Base-by-base conservation (phyloP, 2,113 vertebrate species). In the Vombatus ursinus region DNA sequence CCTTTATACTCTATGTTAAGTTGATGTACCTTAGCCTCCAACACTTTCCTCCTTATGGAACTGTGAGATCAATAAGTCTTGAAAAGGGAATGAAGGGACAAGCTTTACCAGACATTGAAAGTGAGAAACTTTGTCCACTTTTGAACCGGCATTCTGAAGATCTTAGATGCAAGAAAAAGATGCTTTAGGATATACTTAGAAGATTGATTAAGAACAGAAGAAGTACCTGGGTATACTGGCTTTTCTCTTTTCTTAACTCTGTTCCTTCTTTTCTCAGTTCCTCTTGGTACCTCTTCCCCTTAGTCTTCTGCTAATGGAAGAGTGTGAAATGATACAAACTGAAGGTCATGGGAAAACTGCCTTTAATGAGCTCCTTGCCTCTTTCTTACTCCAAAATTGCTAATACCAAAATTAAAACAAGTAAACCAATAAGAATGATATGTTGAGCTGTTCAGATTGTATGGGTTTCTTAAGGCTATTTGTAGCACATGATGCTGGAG, bases 301-400 rank as follows among this genome's bases (percentile, higher is more conserved):
- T 4, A 50, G 8, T 50, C 4, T 54, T 54, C 22, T 93, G 14
- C 14, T 24, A 28, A 49, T 68, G 19, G 47, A 44, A 31, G 52
- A 14, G 14, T 44, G 44, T 14, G 52, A 93, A 93, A 26, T 53
- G 91, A 91, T 89, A 84, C n/a, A 1, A 95, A 48, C 52, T 49
- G 84, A 49, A 91, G 9, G 57, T 68, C 50, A 90, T 93, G 44
- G 48, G 48, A 89, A n/a, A 47, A 44, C 24, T 52, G 0, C 25
- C 92, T 93, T 53, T 0, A 1, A 57, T 31, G 48, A 94, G 26
- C 3, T 52, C 2, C 47, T 93, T 6, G 53, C 0, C 50, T 93
- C 11, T 11, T 48, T 90, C 31, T 92, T 92, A 93, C 90, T 93
- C 37, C 28, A 90, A 95, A 95, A 91, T 23, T 61, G 89, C 8